phyloP scores from a whole-genome alignment of 35 echinoderm and acorn worm genomes.

The Ptychodera flava region DNA sequence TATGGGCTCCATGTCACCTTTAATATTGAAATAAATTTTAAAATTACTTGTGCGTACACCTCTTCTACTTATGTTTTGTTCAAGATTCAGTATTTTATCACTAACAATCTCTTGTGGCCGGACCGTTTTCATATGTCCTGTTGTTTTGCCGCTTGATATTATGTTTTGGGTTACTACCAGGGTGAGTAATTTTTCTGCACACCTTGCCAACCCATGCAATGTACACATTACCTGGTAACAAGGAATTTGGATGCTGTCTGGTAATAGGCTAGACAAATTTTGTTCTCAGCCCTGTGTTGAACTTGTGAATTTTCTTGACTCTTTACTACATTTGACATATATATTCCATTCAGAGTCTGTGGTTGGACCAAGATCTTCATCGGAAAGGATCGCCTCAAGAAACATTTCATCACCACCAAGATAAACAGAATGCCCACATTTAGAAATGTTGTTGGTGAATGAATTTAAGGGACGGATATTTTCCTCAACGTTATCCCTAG shows the following conservation, averaged over 20 bases:
- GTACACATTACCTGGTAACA: background rate
- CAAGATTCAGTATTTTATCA: too few relatives aligned
- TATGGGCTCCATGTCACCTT: too few relatives aligned
- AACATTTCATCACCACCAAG: constrained; percentile 32
- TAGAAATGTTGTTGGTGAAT: constrained; percentile 7
- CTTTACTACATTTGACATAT: constrained; percentile 13
- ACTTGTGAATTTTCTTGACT: background rate
- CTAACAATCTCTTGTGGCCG: too few relatives aligned
- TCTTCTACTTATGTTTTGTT: too few relatives aligned
- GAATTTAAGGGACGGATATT: constrained; percentile 11
- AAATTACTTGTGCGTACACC: too few relatives aligned
- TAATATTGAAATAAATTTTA: too few relatives aligned
- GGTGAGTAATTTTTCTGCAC: too few relatives aligned
- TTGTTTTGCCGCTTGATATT: too few relatives aligned
- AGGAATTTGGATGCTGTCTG: background rate
- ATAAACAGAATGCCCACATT: background rate
- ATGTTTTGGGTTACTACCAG: too few relatives aligned
- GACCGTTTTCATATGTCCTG: too few relatives aligned
- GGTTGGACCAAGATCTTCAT: constrained; percentile 12
- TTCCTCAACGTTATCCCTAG: constrained; percentile 43
- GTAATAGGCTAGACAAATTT: background rate
- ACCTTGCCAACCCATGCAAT: too few relatives aligned
- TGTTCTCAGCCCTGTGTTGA: background rate
- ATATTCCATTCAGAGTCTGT: constrained; percentile 15
- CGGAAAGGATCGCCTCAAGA: constrained; percentile 7